phyloP scores from a whole-genome alignment of 1,140 invertebrate species.

The Liolophura sinensis region DNA sequence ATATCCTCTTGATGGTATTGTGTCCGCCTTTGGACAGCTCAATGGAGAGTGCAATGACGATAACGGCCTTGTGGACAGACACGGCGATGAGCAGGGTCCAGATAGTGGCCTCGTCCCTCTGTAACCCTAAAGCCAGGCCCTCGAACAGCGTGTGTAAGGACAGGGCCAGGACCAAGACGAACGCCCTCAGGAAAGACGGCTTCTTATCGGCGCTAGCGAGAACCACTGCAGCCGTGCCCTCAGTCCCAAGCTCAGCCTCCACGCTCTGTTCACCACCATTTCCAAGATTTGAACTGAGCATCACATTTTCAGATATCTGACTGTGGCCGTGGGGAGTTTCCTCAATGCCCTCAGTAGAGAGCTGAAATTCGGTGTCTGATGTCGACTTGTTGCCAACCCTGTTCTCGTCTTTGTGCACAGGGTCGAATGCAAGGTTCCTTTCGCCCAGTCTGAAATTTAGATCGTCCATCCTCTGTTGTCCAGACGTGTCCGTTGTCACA shows the following conservation, averaged over 20 bases:
- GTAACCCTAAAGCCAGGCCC: conserved; percentile 44
- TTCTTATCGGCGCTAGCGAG: conserved; percentile 33
- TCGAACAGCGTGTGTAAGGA: conserved; percentile 51
- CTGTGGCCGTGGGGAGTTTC: neutral
- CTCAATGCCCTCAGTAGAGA: neutral
- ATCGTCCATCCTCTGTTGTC: too few relatives aligned
- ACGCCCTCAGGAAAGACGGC: conserved; percentile 39
- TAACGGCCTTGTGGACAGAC: conserved; percentile 73
- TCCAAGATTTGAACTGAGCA: conserved; percentile 35
- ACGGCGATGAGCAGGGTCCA: conserved; percentile 69
- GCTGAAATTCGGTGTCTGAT: neutral
- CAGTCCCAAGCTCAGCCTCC: conserved; percentile 39
- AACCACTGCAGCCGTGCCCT: conserved; percentile 32
- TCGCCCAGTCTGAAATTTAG: too few relatives aligned
- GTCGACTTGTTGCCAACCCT: neutral
- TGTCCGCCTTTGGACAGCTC: conserved; percentile 66
- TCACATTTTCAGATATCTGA: conserved; percentile 15
- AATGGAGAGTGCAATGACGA: conserved; percentile 76
- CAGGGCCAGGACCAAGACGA: conserved; percentile 41
- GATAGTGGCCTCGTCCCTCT: conserved; percentile 64
- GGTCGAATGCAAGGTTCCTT: too few relatives aligned
- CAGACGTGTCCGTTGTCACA: too few relatives aligned
- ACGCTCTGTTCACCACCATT: conserved; percentile 39
- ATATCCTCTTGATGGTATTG: conserved; percentile 62
- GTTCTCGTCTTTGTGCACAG: too few relatives aligned